Evolutionary conservation across 2,113 vertebrate genomes (phyloP), one percentile per base, ranked within the genome.

Genomic region (Cyanoderma ruficeps): DNA sequence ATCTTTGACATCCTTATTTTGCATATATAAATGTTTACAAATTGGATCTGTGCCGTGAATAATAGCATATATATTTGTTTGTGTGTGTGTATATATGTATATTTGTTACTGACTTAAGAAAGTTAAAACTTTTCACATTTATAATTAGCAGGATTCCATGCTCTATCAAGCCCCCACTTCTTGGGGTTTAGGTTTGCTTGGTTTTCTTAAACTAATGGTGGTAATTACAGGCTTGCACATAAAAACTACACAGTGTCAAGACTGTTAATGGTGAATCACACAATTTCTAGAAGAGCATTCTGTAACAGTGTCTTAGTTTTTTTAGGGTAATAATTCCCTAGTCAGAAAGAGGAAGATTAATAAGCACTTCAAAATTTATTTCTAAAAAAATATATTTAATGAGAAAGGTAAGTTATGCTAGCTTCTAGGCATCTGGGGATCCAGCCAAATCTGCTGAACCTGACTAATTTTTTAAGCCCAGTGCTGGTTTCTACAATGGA

Each of bases 81-180:
- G 2, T 33, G 1, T 24, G 4, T 57, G 7, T 18, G 9, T 49
- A 15, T 44, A 8, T 52, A 3, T 49, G 14, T 21, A 2, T 8
- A 37, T 47, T 64, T 56, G 10, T 55, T 52, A 52, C 9, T 56
- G 49, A 56, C 6, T 8, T 35, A 13, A 90, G 25, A 69, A 69
- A 70, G 11, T 50, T 55, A 65, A 44, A 31, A 64, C 17, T 70
- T 57, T 10, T 33, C 16, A 53, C 7, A 39, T 30, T 67, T 55
- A 27, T n/a, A 60, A 72, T 53, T n/a, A 80, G 3, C 9, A 65
- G 10, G 18, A 76, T 52, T 93, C 60, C 27, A n/a, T 33, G 53
- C 5, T 49, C 3, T 18, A 30, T 37, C 30, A 77, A 77, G 6
- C 1, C 5, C 6, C 3, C 15, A 4, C 39, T 70, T 49, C 60